Base-by-base conservation (phyloP, 1,140 invertebrate genomes). In the Lasioglossum baleicum region DNA sequence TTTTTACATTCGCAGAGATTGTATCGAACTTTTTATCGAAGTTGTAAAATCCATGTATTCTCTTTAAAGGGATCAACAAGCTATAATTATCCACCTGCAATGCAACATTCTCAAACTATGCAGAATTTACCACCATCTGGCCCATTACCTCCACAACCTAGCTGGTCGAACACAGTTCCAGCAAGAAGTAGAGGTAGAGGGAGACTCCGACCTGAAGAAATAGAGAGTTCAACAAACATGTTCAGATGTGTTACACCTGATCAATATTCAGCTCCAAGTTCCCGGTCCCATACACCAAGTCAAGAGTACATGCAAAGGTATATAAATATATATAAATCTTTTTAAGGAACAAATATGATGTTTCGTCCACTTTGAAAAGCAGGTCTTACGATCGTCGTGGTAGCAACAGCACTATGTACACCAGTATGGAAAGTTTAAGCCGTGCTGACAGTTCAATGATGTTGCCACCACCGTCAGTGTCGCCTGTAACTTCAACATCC, bases 201-300 rank as follows among this genome's bases (percentile, higher is more conserved):
- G 31, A 91, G 94, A 83, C 82, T 92, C n/a, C 90, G 91, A 70
- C 88, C 90, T 3, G 93, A 94, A 56, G 93, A 93, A 40, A 69
- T 90, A 58, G 91, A 94, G 74, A 66, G 81, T 65, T 82, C 87
- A 60, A 83, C 84, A 8, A 82, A 81, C 79, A 71, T 90, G 79
- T 90, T 91, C 53, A 92, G 94, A 82, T 92, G 94, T 71, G 88
- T 92, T 68, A 94, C 94, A 51, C 94, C 94, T 53, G 94, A 95
- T 84, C 91, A 93, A 79, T 92, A 90, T 88, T 93, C 92, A 42
- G 92, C 91, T 60, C 88, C 92, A 74, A 93, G 90, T 89, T 92
- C 94, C 20, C 89, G 93, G 86, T 94, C 94, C 60, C 91, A 93
- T 71, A 94, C 94, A n/a, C 94, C 94, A 42, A 93, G 89, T 78